Base-by-base conservation (phyloP, 92 coral and sea anemone genomes). In the Palythoa grandiflora region DNA sequence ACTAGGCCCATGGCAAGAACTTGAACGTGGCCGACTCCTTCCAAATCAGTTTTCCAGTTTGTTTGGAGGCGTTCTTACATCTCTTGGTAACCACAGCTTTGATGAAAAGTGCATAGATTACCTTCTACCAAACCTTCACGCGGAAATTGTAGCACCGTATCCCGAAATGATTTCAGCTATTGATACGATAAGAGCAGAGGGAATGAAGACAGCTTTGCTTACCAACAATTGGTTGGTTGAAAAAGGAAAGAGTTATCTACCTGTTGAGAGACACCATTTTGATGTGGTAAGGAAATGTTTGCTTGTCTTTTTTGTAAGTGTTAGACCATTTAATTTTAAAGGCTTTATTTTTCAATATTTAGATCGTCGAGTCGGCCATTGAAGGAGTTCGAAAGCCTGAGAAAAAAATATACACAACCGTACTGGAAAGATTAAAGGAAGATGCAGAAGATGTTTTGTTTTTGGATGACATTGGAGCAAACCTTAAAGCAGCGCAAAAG, bases 201-300 rank as follows among this genome's bases (percentile, higher is more conserved):
- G 99, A 13, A 87, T 96, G 15, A 93, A 95, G 54, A 93, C 98
- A 5, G 99, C 97, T 52, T 92, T 96, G 91, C 88, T 96, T 37
- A 96, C 99, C 60, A 96, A 96, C 68, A 96, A 96, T 84, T 96
- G 99, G 99, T 77, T 91, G 65, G 55, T 92, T 86, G 90, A 89
- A 38, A 77, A 92, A 28, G 94, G 93, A 50, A 92, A 89, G 53
- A 92, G 96, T 9, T 94, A 91, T 73, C 85, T 94, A 16, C 99
- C 99, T 13, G 91, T 96, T 70, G 99, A 96, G 80, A 80, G 86
- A 14, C 89, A 75, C 68, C 87, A 92, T 71, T 96, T 96, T 95
- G 99, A 96, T 92, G 96, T 92, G 97, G 99, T 96, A 89, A 87
- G 93, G 6, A 13, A 71, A 12, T 1, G 2, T 57, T 10, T 63